Evolutionary conservation across 2,113 vertebrate genomes (phyloP).

Genomic region (Varanus salvator): DNA sequence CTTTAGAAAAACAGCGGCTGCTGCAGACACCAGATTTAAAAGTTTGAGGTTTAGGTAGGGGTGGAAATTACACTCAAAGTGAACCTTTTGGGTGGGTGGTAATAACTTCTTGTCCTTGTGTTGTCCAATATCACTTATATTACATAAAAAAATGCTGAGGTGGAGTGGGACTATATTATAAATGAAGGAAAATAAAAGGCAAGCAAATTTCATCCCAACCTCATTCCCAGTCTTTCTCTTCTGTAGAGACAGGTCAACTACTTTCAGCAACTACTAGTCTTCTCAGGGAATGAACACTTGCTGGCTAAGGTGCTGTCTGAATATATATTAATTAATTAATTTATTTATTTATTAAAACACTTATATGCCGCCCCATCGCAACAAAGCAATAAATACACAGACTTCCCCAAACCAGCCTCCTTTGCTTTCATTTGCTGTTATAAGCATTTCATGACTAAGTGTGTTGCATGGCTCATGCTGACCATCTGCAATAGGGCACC

Average conservation of each 20-base stretch:
- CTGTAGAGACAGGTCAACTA: neutral
- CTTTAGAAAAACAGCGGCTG: neutral
- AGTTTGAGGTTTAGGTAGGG: neutral
- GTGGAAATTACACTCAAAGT: neutral
- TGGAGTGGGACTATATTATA: too few relatives aligned
- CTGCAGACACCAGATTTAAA: neutral
- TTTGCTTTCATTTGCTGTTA: neutral
- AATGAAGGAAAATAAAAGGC: too few relatives aligned
- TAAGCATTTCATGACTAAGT: neutral
- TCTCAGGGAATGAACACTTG: neutral
- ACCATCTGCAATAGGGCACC: neutral
- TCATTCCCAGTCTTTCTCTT: neutral
- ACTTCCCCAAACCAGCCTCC: neutral
- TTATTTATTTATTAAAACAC: too few relatives aligned
- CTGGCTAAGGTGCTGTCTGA: neutral
- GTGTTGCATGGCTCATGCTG: constrained; percentile 27
- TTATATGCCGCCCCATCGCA: too few relatives aligned
- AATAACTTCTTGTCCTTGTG: neutral
- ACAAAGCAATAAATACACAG: too few relatives aligned
- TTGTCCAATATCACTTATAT: neutral
- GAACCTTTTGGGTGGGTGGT: neutral
- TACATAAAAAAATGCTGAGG: too few relatives aligned
- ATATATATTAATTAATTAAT: too few relatives aligned
- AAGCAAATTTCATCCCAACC: too few relatives aligned
- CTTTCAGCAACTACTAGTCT: neutral